Percentiles rank a stretch among this genome's conserved stretches.
Conservation (phyloP, 2,797 vertebrate species). For the Centroberyx gerrardi region DNA sequence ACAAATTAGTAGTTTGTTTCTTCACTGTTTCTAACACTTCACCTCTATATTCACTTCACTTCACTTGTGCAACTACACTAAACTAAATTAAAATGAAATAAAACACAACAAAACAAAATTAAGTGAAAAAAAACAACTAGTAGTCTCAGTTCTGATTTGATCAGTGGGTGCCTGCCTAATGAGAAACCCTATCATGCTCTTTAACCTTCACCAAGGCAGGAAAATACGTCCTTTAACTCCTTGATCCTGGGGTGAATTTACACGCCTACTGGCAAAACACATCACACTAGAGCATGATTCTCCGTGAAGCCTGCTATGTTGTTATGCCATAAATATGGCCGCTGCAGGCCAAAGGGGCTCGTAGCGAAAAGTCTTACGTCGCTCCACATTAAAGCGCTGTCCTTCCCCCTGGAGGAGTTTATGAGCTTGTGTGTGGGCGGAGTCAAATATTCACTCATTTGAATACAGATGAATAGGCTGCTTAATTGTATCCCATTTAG, state of each 20-base stretch:
- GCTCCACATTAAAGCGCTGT: constrained; percentile 28
- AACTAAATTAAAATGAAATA: too few relatives aligned
- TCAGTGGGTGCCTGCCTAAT: neutral
- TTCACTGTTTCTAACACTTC: too few relatives aligned
- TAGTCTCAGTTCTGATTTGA: neutral
- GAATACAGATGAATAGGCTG: constrained; percentile 14
- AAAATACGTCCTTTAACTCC: neutral
- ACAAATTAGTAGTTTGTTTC: too few relatives aligned
- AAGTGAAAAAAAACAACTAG: neutral
- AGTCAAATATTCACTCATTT: constrained; percentile 15
- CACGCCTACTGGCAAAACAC: constrained; percentile 16
- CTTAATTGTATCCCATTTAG: neutral
- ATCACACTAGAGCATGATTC: constrained; percentile 8
- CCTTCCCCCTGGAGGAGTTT: constrained; percentile 1
- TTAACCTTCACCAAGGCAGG: constrained; percentile 9
- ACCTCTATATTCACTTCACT: too few relatives aligned
- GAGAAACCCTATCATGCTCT: constrained; percentile 2
- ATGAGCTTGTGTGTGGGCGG: constrained; percentile 11
- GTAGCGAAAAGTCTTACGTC: constrained; percentile 15
- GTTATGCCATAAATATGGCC: constrained; percentile 36
- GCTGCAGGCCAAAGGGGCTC: constrained; percentile 16
- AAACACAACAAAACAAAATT: neutral
- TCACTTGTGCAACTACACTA: too few relatives aligned
- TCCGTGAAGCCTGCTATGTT: constrained; percentile 3
- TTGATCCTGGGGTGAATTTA: neutral